Evolutionary conservation across 1,140 invertebrate species (phyloP).

Genomic region (Drosophila hydei): DNA sequence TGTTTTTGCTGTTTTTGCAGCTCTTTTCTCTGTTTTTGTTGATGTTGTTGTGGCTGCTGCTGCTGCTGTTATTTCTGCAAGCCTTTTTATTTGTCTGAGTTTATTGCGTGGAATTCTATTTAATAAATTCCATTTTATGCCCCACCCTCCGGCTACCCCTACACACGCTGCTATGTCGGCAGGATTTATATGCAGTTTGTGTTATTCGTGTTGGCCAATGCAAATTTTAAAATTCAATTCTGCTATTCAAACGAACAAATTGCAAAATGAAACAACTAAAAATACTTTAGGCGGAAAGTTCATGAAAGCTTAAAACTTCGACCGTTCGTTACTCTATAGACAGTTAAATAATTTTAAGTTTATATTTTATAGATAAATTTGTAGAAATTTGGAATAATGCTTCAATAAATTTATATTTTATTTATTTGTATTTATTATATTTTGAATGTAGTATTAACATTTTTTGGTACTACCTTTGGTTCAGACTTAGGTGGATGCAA

Average conservation of each 20-base stretch:
- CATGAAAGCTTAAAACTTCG: neutral
- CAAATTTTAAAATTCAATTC: slow-evolving; percentile 80
- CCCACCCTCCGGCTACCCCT: neutral
- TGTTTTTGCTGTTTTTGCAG: slow-evolving; percentile 38
- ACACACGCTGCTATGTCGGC: neutral
- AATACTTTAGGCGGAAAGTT: neutral
- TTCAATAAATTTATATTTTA: no score
- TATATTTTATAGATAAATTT: no score
- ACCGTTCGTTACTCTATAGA: slow-evolving; percentile 4
- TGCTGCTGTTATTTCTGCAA: slow-evolving; percentile 32
- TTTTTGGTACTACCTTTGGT: no score
- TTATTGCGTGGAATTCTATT: slow-evolving; percentile 81
- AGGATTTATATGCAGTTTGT: slow-evolving; percentile 69
- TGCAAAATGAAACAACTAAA: slow-evolving; percentile 31
- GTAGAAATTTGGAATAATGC: no score
- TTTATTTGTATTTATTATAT: no score
- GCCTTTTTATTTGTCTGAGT: slow-evolving; percentile 49
- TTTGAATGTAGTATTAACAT: no score
- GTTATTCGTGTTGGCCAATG: slow-evolving; percentile 62
- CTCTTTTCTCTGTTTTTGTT: slow-evolving; percentile 7
- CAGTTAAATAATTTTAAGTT: neutral
- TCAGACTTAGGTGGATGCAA: no score
- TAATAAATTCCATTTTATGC: slow-evolving; percentile 78
- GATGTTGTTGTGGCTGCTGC: slow-evolving; percentile 18
- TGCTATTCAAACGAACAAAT: slow-evolving; percentile 61